Conservation (phyloP, 2,888 invertebrate genomes). For the Aspidiotus rigidus region DNA sequence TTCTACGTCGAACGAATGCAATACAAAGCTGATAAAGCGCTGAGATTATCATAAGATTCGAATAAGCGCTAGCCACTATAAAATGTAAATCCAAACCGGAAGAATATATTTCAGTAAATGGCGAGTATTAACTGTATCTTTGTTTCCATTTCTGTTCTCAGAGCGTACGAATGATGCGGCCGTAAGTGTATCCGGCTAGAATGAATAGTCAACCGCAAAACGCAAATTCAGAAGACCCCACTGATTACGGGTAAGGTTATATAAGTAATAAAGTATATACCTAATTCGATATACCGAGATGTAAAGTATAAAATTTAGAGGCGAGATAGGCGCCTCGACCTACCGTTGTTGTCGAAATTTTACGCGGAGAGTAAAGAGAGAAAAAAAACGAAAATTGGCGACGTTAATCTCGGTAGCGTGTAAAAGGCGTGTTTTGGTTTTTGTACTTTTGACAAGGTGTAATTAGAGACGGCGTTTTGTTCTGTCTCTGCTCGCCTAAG, state of each 20-base stretch:
- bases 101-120: too few species aligned
- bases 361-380: too few species aligned
- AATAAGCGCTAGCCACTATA: too few species aligned
- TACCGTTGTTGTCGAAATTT: too few species aligned
- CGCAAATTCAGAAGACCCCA: not conserved
- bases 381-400: not conserved
- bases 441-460: slow-evolving; percentile 23
- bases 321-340: too few species aligned
- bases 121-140: too few species aligned
- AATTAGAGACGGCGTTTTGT: slow-evolving; percentile 25
- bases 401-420: slow-evolving; percentile 21
- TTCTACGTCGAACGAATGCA: too few species aligned
- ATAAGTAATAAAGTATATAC: not conserved
- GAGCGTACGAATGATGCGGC: slow-evolving; percentile 11
- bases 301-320: not conserved
- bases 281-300: not conserved
- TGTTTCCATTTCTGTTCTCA: slow-evolving; percentile 13
- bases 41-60: too few species aligned
- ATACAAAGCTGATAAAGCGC: too few species aligned
- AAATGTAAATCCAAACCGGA: too few species aligned
- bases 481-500: slow-evolving; percentile 5
- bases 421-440: slow-evolving; percentile 7
- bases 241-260: not conserved
- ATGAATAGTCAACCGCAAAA: not conserved
- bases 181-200: not conserved